A percentile compares a stretch with the other conserved stretches of the same genome.
phyloP scores from a whole-genome alignment of 1,140 invertebrate species.

The Protaetia brevitarsis region DNA sequence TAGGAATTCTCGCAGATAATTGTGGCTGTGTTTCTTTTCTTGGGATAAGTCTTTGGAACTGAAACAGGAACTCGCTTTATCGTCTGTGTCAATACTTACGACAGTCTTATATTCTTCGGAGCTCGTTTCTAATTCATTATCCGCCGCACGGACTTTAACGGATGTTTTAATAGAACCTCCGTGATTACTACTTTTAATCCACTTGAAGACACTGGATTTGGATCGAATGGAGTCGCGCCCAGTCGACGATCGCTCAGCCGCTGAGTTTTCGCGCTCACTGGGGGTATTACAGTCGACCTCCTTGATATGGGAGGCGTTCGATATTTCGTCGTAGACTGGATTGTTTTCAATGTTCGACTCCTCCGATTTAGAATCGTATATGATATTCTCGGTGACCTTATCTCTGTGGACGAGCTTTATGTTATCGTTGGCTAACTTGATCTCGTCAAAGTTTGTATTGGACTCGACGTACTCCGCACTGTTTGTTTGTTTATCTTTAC shows the following conservation, averaged over 20 bases:
- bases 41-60: constrained; percentile 11
- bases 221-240: neutral
- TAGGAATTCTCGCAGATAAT: constrained; percentile 45
- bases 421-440: constrained; percentile 40
- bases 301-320: constrained; percentile 17
- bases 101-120: constrained; percentile 44
- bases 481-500: neutral
- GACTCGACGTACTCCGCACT: constrained; percentile 36
- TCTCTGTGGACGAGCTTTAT: constrained; percentile 28
- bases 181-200: neutral
- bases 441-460: constrained; percentile 43
- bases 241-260: neutral
- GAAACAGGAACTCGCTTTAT: constrained; percentile 24
- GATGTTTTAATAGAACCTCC: constrained; percentile 35
- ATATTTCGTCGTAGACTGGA: constrained; percentile 37
- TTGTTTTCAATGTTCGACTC: constrained; percentile 31
- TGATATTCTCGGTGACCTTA: constrained; percentile 9
- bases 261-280: neutral
- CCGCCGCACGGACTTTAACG: constrained; percentile 35
- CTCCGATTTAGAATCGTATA: constrained; percentile 30
- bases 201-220: neutral
- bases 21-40: constrained; percentile 46
- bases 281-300: neutral
- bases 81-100: constrained; percentile 36
- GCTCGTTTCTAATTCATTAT: constrained; percentile 23